phyloP scores from a whole-genome alignment of 2,113 vertebrate genomes.

The Theristicus caerulescens region DNA sequence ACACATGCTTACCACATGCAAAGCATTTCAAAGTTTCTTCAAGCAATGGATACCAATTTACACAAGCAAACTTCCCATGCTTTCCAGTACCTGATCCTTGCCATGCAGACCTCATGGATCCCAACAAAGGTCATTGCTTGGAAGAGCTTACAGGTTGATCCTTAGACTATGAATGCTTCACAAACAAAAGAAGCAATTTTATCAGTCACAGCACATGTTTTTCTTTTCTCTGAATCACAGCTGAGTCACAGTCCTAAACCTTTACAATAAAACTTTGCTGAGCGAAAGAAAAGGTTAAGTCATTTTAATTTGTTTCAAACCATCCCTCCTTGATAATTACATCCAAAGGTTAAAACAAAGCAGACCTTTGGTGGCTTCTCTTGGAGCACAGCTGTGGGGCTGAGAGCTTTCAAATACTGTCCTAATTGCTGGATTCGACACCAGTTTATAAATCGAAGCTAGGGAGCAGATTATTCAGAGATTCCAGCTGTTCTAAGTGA shows the following conservation, averaged over 20 bases:
- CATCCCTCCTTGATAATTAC: not conserved
- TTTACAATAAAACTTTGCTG: not conserved
- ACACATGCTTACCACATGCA: not conserved
- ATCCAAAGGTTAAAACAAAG: not conserved
- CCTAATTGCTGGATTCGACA: not conserved
- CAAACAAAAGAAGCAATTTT: not conserved
- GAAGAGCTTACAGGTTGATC: not conserved
- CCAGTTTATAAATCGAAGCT: not conserved
- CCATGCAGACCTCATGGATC: not conserved
- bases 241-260: not conserved
- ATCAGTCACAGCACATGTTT: not conserved
- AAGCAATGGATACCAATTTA: not conserved
- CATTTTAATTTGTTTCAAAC: not conserved
- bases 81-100: not conserved
- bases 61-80: not conserved
- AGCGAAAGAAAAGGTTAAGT: not conserved
- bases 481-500: not conserved
- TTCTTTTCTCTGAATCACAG: not conserved
- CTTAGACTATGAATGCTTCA: not conserved
- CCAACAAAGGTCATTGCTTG: not conserved
- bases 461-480: not conserved
- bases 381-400: not conserved
- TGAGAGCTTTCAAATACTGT: not conserved
- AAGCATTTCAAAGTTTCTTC: not conserved
- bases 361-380: not conserved